Evolutionary conservation across 2,888 invertebrate genomes (phyloP).

Genomic region (Leuctra nigra): DNA sequence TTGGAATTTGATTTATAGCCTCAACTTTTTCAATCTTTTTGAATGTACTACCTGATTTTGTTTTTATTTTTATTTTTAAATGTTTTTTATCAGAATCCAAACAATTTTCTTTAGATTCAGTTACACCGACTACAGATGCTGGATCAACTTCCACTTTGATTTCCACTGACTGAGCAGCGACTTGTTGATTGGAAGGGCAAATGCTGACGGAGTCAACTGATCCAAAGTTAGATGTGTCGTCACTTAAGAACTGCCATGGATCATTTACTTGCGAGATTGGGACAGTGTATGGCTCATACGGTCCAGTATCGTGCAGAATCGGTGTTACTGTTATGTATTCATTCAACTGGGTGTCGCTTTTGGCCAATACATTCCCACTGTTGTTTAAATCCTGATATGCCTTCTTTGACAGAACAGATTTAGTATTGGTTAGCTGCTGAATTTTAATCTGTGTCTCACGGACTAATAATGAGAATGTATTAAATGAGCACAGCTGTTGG

Average conservation of each 20-base stretch:
- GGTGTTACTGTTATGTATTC: neutral
- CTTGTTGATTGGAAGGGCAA: neutral
- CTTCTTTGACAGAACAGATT: neutral
- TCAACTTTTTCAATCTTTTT: too few species aligned
- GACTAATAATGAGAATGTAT: conserved; percentile 6
- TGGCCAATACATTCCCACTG: neutral
- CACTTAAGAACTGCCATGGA: conserved; percentile 10
- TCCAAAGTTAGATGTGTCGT: neutral
- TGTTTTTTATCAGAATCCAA: too few species aligned
- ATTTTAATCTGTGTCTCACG: neutral
- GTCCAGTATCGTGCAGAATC: neutral
- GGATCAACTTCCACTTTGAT: conserved; percentile 11
- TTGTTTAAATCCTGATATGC: neutral
- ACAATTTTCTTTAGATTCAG: too few species aligned
- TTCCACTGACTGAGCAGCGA: too few species aligned
- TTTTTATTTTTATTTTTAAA: too few species aligned
- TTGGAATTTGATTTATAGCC: too few species aligned
- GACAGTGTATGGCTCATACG: neutral
- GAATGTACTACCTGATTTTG: too few species aligned
- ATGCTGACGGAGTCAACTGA: neutral
- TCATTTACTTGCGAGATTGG: neutral
- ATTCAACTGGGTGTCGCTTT: neutral
- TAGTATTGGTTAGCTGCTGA: neutral
- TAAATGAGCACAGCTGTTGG: neutral
- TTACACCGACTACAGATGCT: too few species aligned